Base-by-base conservation (phyloP, 2,797 vertebrate species). In the Distichodus sexfasciatus region DNA sequence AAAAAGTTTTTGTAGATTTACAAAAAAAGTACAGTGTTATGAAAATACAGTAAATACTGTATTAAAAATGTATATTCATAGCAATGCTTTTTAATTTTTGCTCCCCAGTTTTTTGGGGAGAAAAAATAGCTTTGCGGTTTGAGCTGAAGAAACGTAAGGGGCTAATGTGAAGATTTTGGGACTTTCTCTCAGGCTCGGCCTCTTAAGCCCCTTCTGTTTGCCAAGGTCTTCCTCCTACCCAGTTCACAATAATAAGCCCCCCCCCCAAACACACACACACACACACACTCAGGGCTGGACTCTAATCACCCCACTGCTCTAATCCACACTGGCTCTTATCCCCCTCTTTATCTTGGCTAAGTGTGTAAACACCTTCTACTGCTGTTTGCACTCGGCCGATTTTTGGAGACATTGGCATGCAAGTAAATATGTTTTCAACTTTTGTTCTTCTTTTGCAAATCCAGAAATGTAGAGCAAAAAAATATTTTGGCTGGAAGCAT, bases 111-210 rank as follows among this genome's bases (percentile, higher is more conserved):
- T 94, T 69, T n/a, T n/a, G n/a, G n/a, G n/a, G 33, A 51, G 47
- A 94, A 95, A 95, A 93, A 95, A 95, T 90, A 92, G 94, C 94
- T 96, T n/a, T 96, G 96, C 82, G 91, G 92, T 92, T 92, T 94
- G 91, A 94, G 94, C 90, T 91, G 91, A 93, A 92, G 93, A 94
- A 94, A 94, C 92, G 92, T 90, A 87, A 93, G 92, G 93, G 93
- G 94, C 92, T 96, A 94, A 95, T 94, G 93, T 94, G 94, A 95
- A 96, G 94, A 95, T 94, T 95, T 95, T 92, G 93, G 92, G 94
- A 94, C 95, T 51, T 95, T 95, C 92, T 94, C 90, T 90, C 90
- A 94, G 90, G 91, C 93, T 95, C 92, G 94, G 93, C 89, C 89
- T 90, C 91, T 93, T 95, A 95, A 96, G 93, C 94, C 90, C 92